Evolutionary conservation across 2,797 vertebrate species (phyloP).

Genomic region (Nannoperca obscura): DNA sequence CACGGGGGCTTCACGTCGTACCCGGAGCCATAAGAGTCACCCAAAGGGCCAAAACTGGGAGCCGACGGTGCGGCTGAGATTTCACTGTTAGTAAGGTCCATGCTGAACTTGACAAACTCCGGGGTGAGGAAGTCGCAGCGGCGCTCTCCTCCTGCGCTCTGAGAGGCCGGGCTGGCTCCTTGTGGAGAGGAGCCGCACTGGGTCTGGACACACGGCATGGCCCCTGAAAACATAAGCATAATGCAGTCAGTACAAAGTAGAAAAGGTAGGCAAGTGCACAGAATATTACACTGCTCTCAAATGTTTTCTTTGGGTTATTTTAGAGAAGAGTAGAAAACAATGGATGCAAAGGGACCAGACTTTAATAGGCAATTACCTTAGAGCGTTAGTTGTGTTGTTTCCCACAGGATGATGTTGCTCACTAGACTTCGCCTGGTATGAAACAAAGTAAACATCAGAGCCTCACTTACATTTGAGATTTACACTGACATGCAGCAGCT

Average conservation of each 20-base stretch:
- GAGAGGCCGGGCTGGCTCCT: constrained; percentile 96
- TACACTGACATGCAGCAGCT: not conserved
- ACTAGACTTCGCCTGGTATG: not conserved
- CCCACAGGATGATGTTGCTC: not conserved
- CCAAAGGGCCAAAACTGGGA: constrained; percentile 74
- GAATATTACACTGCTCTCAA: not conserved
- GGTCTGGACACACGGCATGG: constrained; percentile 98
- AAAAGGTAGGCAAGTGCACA: not conserved
- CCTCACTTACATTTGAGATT: constrained; percentile 2
- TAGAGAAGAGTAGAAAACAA: too few species aligned
- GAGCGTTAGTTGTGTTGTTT: constrained; percentile 5
- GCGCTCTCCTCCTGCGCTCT: constrained; percentile 92
- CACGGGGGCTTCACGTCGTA: constrained; percentile 97
- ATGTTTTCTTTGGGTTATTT: not conserved
- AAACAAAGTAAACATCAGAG: constrained; percentile 8
- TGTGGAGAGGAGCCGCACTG: constrained; percentile 97
- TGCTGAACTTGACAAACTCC: constrained; percentile 99
- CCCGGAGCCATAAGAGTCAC: constrained; percentile 90
- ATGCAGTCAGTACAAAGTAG: not conserved
- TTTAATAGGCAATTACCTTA: constrained; percentile 40
- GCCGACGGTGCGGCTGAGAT: constrained; percentile 91
- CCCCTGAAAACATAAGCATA: constrained; percentile 81
- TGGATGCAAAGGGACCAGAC: not conserved
- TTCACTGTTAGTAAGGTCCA: constrained; percentile 99
- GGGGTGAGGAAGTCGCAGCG: constrained; percentile 97